Conservation (phyloP, 2,797 vertebrate genomes). For the Dermochelys coriacea region DNA sequence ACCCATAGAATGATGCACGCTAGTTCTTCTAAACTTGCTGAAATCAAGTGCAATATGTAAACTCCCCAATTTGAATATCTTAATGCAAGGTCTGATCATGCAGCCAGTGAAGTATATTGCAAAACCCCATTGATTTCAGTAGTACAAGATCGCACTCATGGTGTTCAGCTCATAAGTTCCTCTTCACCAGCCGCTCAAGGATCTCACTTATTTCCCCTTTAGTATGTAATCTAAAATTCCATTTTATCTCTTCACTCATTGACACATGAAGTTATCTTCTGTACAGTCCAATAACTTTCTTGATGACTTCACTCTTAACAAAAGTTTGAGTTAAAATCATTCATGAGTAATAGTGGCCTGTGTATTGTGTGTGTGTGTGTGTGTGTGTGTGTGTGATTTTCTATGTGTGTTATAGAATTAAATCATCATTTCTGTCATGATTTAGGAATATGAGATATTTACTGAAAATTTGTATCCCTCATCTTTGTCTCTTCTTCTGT, state of each 20-base stretch:
- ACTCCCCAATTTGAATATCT: neutral
- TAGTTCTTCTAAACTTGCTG: neutral
- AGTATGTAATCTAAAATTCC: neutral
- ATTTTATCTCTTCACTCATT: slow-evolving; percentile 41
- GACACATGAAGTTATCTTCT: slow-evolving; percentile 40
- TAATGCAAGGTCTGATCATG: neutral
- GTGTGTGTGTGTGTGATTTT: neutral
- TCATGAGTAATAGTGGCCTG: slow-evolving; percentile 40
- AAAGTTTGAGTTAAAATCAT: slow-evolving; percentile 20
- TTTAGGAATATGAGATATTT: neutral
- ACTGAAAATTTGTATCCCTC: neutral
- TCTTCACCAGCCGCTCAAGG: slow-evolving; percentile 27
- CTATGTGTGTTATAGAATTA: slow-evolving; percentile 46
- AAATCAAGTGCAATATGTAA: neutral
- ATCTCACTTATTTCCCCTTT: slow-evolving; percentile 12
- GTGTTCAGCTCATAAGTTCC: neutral
- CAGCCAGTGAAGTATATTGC: slow-evolving; percentile 2
- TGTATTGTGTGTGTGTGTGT: neutral
- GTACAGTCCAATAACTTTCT: slow-evolving; percentile 2
- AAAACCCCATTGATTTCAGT: neutral
- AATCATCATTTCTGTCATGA: slow-evolving; percentile 38
- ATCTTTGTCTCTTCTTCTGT: neutral
- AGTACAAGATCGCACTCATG: neutral
- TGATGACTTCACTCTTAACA: slow-evolving; percentile 30
- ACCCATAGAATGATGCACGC: accelerated